phyloP scores from a whole-genome alignment of 2,888 invertebrate species.

The Perdita meconis region DNA sequence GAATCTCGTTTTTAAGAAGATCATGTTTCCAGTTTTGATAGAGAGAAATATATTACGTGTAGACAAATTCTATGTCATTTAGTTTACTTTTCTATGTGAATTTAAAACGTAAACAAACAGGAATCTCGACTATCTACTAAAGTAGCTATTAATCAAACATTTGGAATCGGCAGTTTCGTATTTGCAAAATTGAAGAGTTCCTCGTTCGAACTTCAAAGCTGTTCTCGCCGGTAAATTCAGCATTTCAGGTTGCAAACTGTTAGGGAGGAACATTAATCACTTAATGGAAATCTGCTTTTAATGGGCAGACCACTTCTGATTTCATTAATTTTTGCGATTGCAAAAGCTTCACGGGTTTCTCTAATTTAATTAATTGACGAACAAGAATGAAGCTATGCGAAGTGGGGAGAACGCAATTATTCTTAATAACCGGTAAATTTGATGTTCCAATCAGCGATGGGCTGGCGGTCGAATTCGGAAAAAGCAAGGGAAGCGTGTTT shows the following conservation, averaged over 20 bases:
- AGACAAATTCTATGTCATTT: no score
- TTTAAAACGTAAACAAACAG: no score
- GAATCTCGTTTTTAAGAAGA: no score
- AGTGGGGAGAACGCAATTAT: conserved; percentile 1
- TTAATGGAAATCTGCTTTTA: conserved; percentile 54
- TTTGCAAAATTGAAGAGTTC: not conserved
- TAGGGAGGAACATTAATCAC: conserved; percentile 42
- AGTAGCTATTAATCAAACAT: conserved; percentile 9
- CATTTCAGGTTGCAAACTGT: conserved; percentile 5
- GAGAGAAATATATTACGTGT: no score
- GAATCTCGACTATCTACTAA: no score
- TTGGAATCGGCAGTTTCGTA: not conserved
- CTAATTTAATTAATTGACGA: conserved; percentile 45
- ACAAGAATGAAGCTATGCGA: not conserved
- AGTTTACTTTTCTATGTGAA: no score
- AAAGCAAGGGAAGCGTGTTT: not conserved
- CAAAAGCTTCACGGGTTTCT: conserved; percentile 8
- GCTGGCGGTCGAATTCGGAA: not conserved
- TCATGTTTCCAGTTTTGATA: no score
- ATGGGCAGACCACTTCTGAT: conserved; percentile 10
- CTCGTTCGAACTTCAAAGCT: not conserved
- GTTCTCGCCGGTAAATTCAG: conserved; percentile 12
- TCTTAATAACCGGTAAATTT: not conserved
- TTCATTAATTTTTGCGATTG: conserved; percentile 29
- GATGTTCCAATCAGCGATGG: not conserved